phyloP scores from a whole-genome alignment of 2,888 invertebrate genomes.

The Odontocerum albicorne region DNA sequence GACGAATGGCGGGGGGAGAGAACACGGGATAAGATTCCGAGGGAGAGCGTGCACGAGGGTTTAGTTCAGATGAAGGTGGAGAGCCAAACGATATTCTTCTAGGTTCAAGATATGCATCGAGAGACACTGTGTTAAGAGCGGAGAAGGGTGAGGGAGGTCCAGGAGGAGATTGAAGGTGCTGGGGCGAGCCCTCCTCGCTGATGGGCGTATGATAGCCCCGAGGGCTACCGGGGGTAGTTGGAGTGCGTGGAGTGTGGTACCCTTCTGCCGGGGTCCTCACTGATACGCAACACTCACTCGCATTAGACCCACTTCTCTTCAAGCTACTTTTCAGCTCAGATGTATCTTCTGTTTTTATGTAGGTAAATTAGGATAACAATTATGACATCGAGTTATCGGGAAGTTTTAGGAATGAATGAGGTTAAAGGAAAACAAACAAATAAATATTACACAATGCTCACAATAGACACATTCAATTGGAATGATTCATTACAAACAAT shows the following conservation, averaged over 20 bases:
- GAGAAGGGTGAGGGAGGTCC: constrained; percentile 79
- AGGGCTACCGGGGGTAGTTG: constrained; percentile 56
- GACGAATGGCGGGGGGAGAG: constrained; percentile 77
- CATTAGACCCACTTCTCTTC: constrained; percentile 34
- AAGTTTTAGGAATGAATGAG: background rate
- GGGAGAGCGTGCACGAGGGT: constrained; percentile 68
- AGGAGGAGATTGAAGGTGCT: constrained; percentile 48
- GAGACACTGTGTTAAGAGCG: constrained; percentile 79
- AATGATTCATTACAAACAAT: too few species aligned
- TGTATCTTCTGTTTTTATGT: constrained; percentile 25
- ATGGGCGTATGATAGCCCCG: constrained; percentile 51
- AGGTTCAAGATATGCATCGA: constrained; percentile 85
- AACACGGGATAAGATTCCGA: constrained; percentile 85
- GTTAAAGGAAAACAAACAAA: too few species aligned
- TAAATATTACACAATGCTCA: too few species aligned
- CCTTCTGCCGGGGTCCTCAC: constrained; percentile 57
- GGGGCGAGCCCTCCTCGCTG: constrained; percentile 43
- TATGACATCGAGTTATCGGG: background rate
- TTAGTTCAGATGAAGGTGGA: constrained; percentile 72
- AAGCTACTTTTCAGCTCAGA: constrained; percentile 34
- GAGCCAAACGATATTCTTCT: constrained; percentile 80
- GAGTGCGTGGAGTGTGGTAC: constrained; percentile 57
- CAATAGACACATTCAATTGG: too few species aligned
- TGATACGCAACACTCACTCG: constrained; percentile 57
- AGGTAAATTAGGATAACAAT: too few species aligned